These are phyloP conservation scores for Paelopatides confundens DNA, from an alignment of 53 echinoderm and acorn worm genomes.

Conservation along the genomic window DNA sequence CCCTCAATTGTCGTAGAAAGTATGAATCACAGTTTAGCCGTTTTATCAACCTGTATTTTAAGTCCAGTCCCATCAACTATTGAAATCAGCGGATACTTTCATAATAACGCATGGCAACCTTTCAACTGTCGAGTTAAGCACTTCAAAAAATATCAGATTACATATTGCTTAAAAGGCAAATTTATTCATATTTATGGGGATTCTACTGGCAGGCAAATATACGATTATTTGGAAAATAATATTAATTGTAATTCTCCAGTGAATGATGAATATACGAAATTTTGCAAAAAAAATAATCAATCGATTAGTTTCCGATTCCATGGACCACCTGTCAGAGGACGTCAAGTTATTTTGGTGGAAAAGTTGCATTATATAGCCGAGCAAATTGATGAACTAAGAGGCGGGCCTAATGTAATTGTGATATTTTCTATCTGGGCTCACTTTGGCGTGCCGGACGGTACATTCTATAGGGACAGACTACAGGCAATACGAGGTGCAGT, in stretches of 20 bases:
- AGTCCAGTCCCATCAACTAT: background rate
- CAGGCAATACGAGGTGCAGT: conserved; percentile 25
- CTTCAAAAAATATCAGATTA: background rate
- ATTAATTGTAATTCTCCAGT: too few relatives aligned
- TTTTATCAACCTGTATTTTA: background rate
- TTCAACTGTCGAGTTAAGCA: background rate
- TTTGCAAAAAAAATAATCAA: background rate
- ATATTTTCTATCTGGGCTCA: too few relatives aligned
- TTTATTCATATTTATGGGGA: conserved; percentile 46
- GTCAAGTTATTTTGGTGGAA: background rate
- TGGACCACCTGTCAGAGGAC: conserved; percentile 39
- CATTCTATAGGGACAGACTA: conserved; percentile 48
- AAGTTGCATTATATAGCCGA: conserved; percentile 37
- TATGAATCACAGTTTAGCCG: too few relatives aligned
- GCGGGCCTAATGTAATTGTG: conserved; percentile 23
- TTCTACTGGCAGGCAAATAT: too few relatives aligned
- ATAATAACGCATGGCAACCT: too few relatives aligned
- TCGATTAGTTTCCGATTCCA: conserved; percentile 34
- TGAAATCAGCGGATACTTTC: background rate
- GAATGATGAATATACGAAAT: conserved; percentile 30
- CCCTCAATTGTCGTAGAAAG: background rate
- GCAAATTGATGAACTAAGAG: too few relatives aligned
- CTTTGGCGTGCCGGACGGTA: conserved; percentile 35
- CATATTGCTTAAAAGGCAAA: conserved; percentile 28
- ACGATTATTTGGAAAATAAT: too few relatives aligned